These are phyloP conservation scores for Crypturellus undulatus DNA, from an alignment of 2,113 vertebrate species.

Conservation along the genomic window DNA sequence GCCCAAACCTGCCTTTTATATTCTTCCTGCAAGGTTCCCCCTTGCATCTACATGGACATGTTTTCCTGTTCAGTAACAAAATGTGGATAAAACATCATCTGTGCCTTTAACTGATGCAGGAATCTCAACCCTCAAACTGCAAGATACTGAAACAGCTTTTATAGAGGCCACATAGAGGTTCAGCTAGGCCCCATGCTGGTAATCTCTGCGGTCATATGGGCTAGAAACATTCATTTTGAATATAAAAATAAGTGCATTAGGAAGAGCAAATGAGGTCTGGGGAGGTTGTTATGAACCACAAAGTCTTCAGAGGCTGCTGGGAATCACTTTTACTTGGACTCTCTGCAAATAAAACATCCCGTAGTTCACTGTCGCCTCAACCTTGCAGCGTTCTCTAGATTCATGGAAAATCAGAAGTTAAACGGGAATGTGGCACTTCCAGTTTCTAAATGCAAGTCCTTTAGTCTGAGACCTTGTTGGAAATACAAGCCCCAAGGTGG, in stretches of 20 bases:
- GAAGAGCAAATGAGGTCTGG: background rate
- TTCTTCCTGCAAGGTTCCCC: background rate
- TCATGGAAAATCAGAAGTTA: slow-evolving; percentile 11
- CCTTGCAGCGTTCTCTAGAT: background rate
- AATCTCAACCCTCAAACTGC: background rate
- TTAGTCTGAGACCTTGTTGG: background rate
- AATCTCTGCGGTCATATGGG: background rate
- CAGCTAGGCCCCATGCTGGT: background rate
- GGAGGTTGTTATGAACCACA: background rate
- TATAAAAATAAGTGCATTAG: background rate
- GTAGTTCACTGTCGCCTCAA: background rate
- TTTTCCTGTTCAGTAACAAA: background rate
- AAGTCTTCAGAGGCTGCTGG: background rate
- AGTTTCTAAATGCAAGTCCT: background rate
- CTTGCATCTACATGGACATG: background rate
- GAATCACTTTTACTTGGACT: background rate
- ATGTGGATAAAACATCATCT: background rate
- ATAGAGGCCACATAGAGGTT: background rate
- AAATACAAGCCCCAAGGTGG: background rate
- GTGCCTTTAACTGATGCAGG: background rate
- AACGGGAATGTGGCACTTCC: background rate
- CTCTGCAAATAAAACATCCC: background rate
- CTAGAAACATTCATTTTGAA: background rate
- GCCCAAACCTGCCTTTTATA: background rate
- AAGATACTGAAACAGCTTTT: background rate